Percentiles rank a stretch among this genome's conserved stretches.
Conservation (phyloP, 1,140 invertebrate species). For the Ceratosolen solmsi region DNA sequence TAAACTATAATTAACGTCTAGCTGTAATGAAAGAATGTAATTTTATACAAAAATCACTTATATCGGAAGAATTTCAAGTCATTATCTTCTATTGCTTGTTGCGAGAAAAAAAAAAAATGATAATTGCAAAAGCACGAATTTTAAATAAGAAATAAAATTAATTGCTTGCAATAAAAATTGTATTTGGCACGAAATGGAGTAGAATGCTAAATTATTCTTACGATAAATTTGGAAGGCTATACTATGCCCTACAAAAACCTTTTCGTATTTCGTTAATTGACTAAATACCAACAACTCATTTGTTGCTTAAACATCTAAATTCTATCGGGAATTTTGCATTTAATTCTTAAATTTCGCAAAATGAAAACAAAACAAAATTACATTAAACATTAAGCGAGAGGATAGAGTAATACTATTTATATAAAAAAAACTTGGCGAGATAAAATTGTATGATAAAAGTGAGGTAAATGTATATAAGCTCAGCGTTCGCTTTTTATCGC, state of each 20-base stretch:
- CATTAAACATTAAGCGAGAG: too few relatives aligned
- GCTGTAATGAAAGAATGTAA: not conserved
- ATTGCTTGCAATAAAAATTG: not conserved
- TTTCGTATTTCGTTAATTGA: not conserved
- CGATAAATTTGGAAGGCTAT: not conserved
- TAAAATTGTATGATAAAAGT: not conserved
- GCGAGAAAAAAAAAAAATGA: not conserved
- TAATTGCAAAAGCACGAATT: not conserved
- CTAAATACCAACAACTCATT: not conserved
- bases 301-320: not conserved
- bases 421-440: not conserved
- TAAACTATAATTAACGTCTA: slow-evolving; percentile 20
- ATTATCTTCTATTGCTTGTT: not conserved
- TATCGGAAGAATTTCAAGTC: not conserved
- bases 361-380: too few relatives aligned
- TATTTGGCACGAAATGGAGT: not conserved
- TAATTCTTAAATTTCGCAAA: not conserved
- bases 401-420: not conserved
- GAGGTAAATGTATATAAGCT: not conserved
- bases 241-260: not conserved
- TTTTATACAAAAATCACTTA: not conserved
- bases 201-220: not conserved
- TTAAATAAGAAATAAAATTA: slow-evolving; percentile 1
- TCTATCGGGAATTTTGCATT: not conserved
- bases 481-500: not conserved